Evolutionary conservation across 2,888 invertebrate species (phyloP).

Genomic region (Drosophila putrida): DNA sequence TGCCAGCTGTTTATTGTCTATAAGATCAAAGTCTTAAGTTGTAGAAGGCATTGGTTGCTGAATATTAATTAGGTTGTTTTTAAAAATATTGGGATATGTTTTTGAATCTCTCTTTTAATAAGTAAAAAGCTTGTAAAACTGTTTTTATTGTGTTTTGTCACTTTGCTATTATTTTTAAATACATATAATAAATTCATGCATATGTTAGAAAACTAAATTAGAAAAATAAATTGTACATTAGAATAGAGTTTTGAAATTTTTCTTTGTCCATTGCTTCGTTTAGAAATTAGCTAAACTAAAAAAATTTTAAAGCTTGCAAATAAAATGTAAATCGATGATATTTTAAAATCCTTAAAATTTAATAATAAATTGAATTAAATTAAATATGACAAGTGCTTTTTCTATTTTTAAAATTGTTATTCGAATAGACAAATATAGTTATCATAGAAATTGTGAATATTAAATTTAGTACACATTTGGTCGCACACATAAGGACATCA

Average conservation of each 20-base stretch:
- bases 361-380: background rate
- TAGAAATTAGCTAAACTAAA: too few relatives aligned
- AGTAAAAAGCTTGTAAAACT: too few relatives aligned
- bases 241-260: too few relatives aligned
- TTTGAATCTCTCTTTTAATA: background rate
- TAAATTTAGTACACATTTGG: constrained; percentile 29
- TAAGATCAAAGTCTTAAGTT: background rate
- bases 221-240: too few relatives aligned
- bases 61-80: constrained; percentile 6
- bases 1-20: constrained; percentile 29
- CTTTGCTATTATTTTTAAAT: too few relatives aligned
- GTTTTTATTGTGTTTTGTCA: too few relatives aligned
- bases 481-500: constrained; percentile 12
- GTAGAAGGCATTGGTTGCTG: background rate
- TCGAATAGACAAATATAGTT: background rate
- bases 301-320: too few relatives aligned
- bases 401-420: background rate
- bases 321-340: too few relatives aligned
- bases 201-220: too few relatives aligned
- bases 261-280: too few relatives aligned
- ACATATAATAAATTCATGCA: too few relatives aligned
- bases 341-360: background rate
- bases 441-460: background rate
- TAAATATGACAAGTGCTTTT: background rate
- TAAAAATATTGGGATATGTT: constrained; percentile 1